Conservation (phyloP, 2,113 vertebrate species). For the Neogobius melanostomus region DNA sequence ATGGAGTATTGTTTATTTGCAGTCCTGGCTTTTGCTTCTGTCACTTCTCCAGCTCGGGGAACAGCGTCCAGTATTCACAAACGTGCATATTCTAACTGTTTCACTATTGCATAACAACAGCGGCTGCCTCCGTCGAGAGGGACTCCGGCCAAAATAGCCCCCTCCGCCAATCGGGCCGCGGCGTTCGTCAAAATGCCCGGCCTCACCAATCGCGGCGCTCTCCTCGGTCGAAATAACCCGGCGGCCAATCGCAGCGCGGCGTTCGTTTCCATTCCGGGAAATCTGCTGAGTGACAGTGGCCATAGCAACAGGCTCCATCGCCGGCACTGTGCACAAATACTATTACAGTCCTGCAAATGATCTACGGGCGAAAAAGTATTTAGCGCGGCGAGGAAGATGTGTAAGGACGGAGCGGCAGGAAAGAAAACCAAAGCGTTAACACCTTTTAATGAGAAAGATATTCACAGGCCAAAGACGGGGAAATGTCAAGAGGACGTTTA, state of each 20-base stretch:
- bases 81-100: constrained; percentile 60
- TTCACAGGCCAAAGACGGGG: too few relatives aligned
- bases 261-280: constrained; percentile 48
- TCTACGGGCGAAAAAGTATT: neutral
- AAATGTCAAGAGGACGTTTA: too few relatives aligned
- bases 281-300: constrained; percentile 75
- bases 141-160: neutral
- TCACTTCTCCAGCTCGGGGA: constrained; percentile 36
- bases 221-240: constrained; percentile 47
- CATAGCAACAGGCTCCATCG: constrained; percentile 70
- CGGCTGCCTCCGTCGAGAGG: constrained; percentile 60
- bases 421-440: too few relatives aligned
- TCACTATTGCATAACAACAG: constrained; percentile 69
- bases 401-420: too few relatives aligned
- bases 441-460: too few relatives aligned
- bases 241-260: constrained; percentile 52
- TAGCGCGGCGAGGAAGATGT: too few relatives aligned
- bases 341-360: too few relatives aligned
- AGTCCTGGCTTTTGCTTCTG: constrained; percentile 19
- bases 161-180: too few relatives aligned
- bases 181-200: too few relatives aligned
- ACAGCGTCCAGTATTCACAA: constrained; percentile 47
- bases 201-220: too few relatives aligned
- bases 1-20: neutral
- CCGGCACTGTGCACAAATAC: constrained; percentile 39